Percentiles rank a stretch among this genome's conserved stretches.
phyloP scores from a whole-genome alignment of 2,888 invertebrate genomes.

The Omphaloscelis lunosa region DNA sequence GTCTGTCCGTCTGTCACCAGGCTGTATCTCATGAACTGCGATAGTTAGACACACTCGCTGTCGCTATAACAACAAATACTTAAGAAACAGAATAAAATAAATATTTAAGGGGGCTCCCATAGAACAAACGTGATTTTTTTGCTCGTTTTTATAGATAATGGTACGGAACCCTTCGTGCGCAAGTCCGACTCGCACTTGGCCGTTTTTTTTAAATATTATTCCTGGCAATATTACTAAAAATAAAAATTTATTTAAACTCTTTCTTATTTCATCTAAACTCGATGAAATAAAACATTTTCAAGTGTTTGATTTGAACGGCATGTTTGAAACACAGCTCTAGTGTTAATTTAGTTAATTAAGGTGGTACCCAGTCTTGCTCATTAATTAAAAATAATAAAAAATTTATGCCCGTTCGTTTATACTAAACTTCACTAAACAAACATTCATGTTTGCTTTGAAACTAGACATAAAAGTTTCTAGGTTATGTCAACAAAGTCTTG shows the following conservation, averaged over 20 bases:
- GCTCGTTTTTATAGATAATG: no score
- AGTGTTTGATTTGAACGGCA: background rate
- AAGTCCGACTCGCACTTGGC: no score
- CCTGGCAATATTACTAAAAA: background rate
- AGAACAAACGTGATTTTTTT: no score
- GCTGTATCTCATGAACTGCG: no score
- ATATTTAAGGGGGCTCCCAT: no score
- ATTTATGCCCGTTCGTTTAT: conserved; percentile 17
- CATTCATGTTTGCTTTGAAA: conserved; percentile 14
- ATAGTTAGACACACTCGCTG: no score
- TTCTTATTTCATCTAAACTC: background rate
- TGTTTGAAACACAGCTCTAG: background rate
- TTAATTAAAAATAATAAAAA: conserved; percentile 39
- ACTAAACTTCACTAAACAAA: conserved; percentile 31
- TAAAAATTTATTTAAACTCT: no score
- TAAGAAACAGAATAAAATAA: no score
- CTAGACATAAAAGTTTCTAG: conserved; percentile 43
- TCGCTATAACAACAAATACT: no score
- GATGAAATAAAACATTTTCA: background rate
- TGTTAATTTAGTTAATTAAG: background rate
- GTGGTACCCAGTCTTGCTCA: background rate
- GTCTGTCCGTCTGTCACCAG: no score
- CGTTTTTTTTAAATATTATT: no score
- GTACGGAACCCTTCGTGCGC: no score
- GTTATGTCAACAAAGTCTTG: conserved; percentile 47